phyloP scores from a whole-genome alignment of 2,113 vertebrate species.

The Platanista minor region DNA sequence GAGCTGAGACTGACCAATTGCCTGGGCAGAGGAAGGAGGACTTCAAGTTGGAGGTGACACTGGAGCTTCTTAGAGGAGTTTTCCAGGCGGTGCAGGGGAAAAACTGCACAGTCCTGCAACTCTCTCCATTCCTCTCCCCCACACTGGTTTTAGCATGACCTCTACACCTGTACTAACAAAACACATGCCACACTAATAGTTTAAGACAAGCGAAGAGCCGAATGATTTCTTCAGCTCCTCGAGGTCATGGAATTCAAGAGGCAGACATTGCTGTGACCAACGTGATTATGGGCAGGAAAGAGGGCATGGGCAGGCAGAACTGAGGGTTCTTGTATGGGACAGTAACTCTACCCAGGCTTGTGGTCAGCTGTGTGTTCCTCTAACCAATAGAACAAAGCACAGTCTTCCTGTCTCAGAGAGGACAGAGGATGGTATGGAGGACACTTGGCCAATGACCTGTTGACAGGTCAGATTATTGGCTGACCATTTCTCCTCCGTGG shows the following conservation, averaged over 20 bases:
- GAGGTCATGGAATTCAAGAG: slow-evolving; percentile 61
- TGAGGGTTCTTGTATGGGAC: background rate
- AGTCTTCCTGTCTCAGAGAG: background rate
- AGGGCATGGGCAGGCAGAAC: background rate
- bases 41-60: background rate
- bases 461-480: background rate
- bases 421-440: too few relatives aligned
- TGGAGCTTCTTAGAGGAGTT: background rate
- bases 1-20: background rate
- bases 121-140: background rate
- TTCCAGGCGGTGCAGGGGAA: background rate
- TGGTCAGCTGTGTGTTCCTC: background rate
- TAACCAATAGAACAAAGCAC: background rate
- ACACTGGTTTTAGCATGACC: background rate
- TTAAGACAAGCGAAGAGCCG: slow-evolving; percentile 34
- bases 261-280: slow-evolving; percentile 23
- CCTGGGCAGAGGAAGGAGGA: background rate
- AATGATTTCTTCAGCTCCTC: slow-evolving; percentile 53
- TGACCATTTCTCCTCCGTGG: background rate
- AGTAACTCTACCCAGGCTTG: background rate
- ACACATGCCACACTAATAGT: rapidly evolving
- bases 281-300: slow-evolving; percentile 13
- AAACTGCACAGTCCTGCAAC: background rate
- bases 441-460: too few relatives aligned
- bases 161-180: background rate